Evolutionary conservation across 1,140 invertebrate genomes (phyloP), one percentile per base, ranked within the genome.

Genomic region (Drosophila pseudoobscura): DNA sequence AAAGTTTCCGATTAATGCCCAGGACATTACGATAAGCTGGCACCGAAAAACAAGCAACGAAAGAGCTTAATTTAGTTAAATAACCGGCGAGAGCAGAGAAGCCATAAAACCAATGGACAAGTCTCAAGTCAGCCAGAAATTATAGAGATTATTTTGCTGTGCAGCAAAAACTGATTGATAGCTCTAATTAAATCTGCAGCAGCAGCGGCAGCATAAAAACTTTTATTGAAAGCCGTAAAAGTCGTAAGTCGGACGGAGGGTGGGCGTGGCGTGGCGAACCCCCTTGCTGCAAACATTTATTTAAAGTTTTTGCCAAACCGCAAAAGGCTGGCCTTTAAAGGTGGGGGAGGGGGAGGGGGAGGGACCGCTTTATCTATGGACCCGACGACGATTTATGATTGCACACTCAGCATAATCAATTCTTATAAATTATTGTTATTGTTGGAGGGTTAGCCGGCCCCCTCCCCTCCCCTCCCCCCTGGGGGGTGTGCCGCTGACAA

Each of bases 351-450:
- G 17, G 53, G 46, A n/a, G 39, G n/a, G 15, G 15, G 0, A 50
- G 8, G 8, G 17, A 17, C 17, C 54, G 63, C 63, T 65, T 68
- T 84, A 84, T 84, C 80, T 65, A 59, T 26, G 46, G 50, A 47
- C 50, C 58, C 53, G 51, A 56, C 66, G 35, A 83, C 75, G 71
- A 87, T 87, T 87, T 87, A 87, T 88, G 80, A 80, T 76, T 77
- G 80, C 80, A 85, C 75, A 88, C 75, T 88, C 82, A 88, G 82
- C 82, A 78, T 83, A 87, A 87, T 87, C 82, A 87, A 87, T 87
- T 87, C 78, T 83, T 82, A 87, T 87, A 87, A 87, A 83, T 87
- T 87, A 87, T 88, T 87, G 82, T 76, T 87, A 87, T 87, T 78
- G 75, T 69, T 71, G 78, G 83, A 71, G 77, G 77, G 55, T 69